phyloP scores from a whole-genome alignment of 2,113 vertebrate species.

The Cephalophus harveyi region DNA sequence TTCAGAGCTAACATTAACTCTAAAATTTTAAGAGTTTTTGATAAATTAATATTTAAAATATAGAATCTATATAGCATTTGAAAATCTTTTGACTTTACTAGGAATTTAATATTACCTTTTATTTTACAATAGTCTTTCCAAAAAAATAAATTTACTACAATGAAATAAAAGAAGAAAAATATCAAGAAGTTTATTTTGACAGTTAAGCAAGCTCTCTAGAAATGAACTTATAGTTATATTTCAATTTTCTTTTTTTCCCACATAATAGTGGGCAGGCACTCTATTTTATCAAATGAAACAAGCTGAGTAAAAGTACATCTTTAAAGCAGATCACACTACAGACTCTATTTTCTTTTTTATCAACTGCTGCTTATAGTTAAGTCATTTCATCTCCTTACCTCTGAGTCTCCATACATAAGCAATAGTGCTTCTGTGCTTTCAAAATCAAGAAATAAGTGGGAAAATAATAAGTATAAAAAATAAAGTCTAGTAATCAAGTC shows the following conservation, averaged over 20 bases:
- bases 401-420: background rate
- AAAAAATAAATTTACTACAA: background rate
- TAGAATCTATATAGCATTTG: background rate
- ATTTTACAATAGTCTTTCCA: background rate
- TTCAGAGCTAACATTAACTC: background rate
- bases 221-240: background rate
- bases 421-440: background rate
- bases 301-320: background rate
- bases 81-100: background rate
- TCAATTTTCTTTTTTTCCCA: background rate
- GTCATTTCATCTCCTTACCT: background rate
- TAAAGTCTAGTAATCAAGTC: background rate
- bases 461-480: background rate
- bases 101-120: background rate
- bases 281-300: background rate
- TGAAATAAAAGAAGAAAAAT: conserved; percentile 6
- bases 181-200: background rate
- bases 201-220: background rate
- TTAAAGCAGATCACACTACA: background rate
- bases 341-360: background rate
- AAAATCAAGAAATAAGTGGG: background rate
- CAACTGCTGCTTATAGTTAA: background rate
- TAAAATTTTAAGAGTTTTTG: background rate
- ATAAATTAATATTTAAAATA: conserved; percentile 19
- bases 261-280: background rate